phyloP scores from a whole-genome alignment of 2,797 vertebrate species.

The Avahi laniger region DNA sequence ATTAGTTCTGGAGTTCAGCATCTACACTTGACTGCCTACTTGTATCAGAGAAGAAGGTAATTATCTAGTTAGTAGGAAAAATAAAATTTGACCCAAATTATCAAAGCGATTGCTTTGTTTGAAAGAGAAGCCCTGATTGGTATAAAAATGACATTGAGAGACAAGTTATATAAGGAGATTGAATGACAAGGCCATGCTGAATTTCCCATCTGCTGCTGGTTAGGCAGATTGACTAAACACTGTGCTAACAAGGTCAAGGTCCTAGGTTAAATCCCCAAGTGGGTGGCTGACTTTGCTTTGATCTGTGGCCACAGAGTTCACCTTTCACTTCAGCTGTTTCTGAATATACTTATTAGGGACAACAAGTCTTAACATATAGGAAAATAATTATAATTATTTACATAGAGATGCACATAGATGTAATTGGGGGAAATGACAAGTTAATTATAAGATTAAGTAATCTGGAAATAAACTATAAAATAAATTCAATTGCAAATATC shows the following conservation, averaged over 20 bases:
- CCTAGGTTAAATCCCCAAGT: too few relatives aligned
- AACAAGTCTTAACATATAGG: background rate
- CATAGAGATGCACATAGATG: fast-evolving
- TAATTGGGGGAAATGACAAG: background rate
- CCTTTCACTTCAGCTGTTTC: background rate
- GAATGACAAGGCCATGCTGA: fast-evolving
- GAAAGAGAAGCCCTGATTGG: background rate
- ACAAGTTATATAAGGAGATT: background rate
- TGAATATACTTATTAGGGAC: too few relatives aligned
- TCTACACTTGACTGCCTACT: background rate
- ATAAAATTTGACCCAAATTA: background rate
- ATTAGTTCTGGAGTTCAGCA: background rate
- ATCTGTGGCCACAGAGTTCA: fast-evolving
- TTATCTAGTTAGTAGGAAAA: background rate
- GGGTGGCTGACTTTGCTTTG: background rate
- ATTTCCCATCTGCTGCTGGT: too few relatives aligned
- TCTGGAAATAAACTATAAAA: background rate
- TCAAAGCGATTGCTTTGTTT: background rate
- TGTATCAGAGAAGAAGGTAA: background rate
- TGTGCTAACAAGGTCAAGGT: background rate
- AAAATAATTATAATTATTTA: background rate
- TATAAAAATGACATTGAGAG: background rate
- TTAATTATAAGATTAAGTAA: background rate
- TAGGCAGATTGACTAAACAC: background rate
- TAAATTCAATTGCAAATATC: background rate